Evolutionary conservation across 2,888 invertebrate genomes (phyloP).

Genomic region (Oligia fasciuncula): DNA sequence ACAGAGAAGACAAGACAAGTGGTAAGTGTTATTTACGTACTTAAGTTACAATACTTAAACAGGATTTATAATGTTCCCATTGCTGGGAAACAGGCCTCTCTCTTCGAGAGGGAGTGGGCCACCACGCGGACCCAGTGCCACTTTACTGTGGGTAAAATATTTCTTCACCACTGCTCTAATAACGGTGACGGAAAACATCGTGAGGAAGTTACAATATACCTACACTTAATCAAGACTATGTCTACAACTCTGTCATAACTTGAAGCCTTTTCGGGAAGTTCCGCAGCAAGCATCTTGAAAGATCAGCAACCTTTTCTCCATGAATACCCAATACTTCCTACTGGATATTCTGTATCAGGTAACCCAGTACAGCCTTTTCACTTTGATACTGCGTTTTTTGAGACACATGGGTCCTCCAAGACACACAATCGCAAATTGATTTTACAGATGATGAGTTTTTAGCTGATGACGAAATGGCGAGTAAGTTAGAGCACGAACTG

Average conservation of each 20-base stretch:
- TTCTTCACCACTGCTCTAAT: not conserved
- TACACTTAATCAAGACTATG: not conserved
- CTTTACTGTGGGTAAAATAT: not conserved
- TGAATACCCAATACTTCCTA: not conserved
- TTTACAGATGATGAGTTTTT: conserved; percentile 63
- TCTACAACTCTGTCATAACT: not conserved
- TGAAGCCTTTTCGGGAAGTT: not conserved
- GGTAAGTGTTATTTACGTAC: no score
- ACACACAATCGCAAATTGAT: conserved; percentile 5
- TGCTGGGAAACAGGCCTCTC: no score
- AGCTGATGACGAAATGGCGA: conserved; percentile 67
- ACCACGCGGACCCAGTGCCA: no score
- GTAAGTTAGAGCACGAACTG: conserved; percentile 62
- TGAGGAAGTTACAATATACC: not conserved
- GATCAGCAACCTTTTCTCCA: not conserved
- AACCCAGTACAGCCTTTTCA: not conserved
- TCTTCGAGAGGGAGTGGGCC: no score
- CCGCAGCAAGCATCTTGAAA: not conserved
- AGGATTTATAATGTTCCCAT: conserved; percentile 5
- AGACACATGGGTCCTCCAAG: not conserved
- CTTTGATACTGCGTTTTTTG: not conserved
- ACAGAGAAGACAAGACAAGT: no score
- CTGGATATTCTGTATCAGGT: not conserved
- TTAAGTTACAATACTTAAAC: not conserved
- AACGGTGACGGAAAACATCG: not conserved